A percentile compares a stretch with the other conserved stretches of the same genome.
phyloP scores from a whole-genome alignment of 2,888 invertebrate species.

The Blomia tropicalis region DNA sequence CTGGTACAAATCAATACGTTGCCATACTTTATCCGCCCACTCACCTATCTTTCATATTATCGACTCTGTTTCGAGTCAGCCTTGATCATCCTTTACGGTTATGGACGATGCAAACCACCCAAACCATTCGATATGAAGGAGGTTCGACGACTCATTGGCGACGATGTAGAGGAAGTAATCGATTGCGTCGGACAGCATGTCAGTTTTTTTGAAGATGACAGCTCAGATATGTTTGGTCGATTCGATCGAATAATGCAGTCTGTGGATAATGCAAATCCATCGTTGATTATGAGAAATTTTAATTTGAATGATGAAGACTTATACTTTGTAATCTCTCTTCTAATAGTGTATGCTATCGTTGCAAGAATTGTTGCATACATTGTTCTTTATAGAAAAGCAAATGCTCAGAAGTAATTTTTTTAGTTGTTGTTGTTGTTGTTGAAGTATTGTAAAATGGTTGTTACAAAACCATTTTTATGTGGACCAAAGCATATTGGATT shows the following conservation, averaged over 20 bases:
- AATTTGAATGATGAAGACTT: conserved; percentile 15
- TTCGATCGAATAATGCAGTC: neutral
- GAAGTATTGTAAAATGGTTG: neutral
- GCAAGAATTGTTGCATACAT: conserved; percentile 4
- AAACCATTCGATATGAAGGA: conserved; percentile 13
- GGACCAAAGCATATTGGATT: too few species aligned
- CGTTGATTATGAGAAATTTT: conserved; percentile 16
- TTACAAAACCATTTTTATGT: neutral
- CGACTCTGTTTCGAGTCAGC: conserved; percentile 80
- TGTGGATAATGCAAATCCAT: conserved; percentile 6
- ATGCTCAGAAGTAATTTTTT: conserved; percentile 18
- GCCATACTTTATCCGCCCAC: conserved; percentile 82
- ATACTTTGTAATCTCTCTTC: conserved; percentile 5
- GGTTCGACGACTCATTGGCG: conserved; percentile 2
- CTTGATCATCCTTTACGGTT: conserved; percentile 65
- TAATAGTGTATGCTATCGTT: conserved; percentile 1
- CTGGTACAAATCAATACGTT: conserved; percentile 93
- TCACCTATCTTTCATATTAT: conserved; percentile 85
- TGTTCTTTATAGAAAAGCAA: conserved; percentile 17
- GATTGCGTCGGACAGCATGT: conserved; percentile 15
- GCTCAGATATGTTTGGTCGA: neutral
- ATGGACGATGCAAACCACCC: conserved; percentile 50
- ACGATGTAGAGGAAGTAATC: conserved; percentile 16
- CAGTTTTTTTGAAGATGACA: neutral
- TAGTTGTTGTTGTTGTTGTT: neutral